Conservation (phyloP, 2,113 vertebrate genomes). For the Egretta garzetta region DNA sequence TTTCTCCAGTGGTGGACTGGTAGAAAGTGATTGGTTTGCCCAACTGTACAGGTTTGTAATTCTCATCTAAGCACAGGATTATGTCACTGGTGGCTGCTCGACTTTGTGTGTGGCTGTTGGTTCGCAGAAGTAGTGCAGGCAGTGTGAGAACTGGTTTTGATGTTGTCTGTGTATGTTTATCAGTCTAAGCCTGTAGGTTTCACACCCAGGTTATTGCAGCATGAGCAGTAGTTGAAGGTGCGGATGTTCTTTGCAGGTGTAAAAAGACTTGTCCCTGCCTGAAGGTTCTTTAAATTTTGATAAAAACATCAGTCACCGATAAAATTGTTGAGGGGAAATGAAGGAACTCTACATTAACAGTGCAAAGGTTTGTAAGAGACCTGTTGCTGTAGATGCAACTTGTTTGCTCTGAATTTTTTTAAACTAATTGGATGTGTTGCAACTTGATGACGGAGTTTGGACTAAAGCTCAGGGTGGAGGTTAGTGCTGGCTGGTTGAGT, state of each 20-base stretch:
- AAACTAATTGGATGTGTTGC: not conserved
- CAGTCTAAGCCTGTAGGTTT: not conserved
- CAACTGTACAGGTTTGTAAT: not conserved
- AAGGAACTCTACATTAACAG: not conserved
- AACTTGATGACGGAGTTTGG: conserved; percentile 9
- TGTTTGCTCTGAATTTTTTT: not conserved
- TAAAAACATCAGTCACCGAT: not conserved
- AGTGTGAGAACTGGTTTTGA: not conserved
- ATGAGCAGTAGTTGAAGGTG: not conserved
- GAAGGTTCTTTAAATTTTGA: not conserved
- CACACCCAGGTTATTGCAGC: not conserved
- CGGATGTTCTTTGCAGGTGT: not conserved
- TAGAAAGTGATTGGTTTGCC: not conserved
- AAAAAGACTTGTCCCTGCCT: not conserved
- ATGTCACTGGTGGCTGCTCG: not conserved
- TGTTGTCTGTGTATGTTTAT: not conserved
- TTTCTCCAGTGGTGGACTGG: not conserved
- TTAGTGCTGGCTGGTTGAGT: not conserved
- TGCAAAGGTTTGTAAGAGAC: not conserved
- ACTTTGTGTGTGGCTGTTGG: not conserved
- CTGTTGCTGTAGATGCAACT: not conserved
- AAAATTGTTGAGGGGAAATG: not conserved
- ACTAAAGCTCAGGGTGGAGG: conserved; percentile 9
- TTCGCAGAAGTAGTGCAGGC: not conserved
- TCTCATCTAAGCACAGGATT: not conserved